Percentiles rank a stretch among this genome's conserved stretches.
phyloP scores from a whole-genome alignment of 92 coral and sea anemone genomes.

The Nematostella vectensis region DNA sequence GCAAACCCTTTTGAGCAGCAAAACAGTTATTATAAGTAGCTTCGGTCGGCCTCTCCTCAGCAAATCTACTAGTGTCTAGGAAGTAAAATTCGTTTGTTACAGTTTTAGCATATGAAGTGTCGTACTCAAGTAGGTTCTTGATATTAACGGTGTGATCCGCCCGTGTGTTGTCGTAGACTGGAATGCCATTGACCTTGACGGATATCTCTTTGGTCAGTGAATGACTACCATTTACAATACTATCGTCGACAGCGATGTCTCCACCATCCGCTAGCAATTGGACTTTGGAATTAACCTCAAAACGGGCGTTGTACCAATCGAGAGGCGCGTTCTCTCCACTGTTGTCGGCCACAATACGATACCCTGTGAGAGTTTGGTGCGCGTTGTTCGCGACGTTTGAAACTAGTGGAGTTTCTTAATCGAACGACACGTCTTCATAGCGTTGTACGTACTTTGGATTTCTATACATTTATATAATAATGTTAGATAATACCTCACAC shows the following conservation, averaged over 20 bases:
- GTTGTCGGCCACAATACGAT: neutral
- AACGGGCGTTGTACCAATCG: no score
- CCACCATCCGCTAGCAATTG: conserved; percentile 3
- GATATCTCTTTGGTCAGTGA: neutral
- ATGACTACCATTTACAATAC: neutral
- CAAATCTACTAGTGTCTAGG: no score
- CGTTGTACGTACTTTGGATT: conserved; percentile 8
- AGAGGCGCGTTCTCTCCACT: no score
- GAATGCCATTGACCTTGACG: neutral
- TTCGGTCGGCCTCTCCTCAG: no score
- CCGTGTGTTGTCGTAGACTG: neutral
- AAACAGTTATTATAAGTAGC: no score
- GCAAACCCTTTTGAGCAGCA: no score
- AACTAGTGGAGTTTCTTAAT: no score
- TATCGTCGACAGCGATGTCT: conserved; percentile 3
- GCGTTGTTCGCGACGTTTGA: neutral
- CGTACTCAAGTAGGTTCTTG: conserved; percentile 1
- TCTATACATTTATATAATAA: no score
- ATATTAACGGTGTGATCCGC: conserved; percentile 1
- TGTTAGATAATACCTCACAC: no score
- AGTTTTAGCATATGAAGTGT: neutral
- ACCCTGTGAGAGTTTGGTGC: neutral
- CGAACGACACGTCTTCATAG: no score
- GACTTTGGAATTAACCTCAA: neutral
- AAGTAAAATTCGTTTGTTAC: no score